Evolutionary conservation across 23 tunicate species (phyloP).

Genomic region (Styela clava): DNA sequence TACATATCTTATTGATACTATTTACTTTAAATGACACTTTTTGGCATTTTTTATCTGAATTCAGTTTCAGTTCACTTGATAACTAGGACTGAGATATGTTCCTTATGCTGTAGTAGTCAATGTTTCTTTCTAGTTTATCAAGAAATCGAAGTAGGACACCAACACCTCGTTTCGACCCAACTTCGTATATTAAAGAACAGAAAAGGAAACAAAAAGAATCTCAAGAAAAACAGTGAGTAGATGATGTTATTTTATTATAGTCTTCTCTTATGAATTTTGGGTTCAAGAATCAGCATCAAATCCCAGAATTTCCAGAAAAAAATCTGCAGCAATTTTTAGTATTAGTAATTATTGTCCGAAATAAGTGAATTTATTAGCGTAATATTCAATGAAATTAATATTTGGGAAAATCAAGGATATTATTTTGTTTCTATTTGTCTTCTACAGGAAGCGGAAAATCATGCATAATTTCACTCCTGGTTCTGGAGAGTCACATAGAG

Average conservation of each 20-base stretch:
- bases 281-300: not conserved
- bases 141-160: slow-evolving; percentile 62
- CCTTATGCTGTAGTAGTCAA: no score
- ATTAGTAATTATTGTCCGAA: no score
- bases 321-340: not conserved
- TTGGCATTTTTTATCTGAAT: no score
- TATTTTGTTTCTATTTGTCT: no score
- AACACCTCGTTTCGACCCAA: slow-evolving; percentile 83
- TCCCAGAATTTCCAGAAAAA: not conserved
- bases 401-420: no score
- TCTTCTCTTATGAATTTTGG: slow-evolving; percentile 2
- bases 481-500: slow-evolving; percentile 48
- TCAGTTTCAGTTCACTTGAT: no score
- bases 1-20: no score
- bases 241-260: no score
- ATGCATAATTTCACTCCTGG: slow-evolving; percentile 48
- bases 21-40: no score
- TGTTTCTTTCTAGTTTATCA: not conserved
- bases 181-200: slow-evolving; percentile 69
- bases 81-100: no score
- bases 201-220: slow-evolving; percentile 66
- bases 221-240: slow-evolving; percentile 58
- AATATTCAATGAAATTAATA: no score
- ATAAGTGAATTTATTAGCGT: no score
- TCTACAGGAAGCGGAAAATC: slow-evolving; percentile 58